Base-by-base conservation (phyloP, 2,888 invertebrate species). In the Tiphia femorata region DNA sequence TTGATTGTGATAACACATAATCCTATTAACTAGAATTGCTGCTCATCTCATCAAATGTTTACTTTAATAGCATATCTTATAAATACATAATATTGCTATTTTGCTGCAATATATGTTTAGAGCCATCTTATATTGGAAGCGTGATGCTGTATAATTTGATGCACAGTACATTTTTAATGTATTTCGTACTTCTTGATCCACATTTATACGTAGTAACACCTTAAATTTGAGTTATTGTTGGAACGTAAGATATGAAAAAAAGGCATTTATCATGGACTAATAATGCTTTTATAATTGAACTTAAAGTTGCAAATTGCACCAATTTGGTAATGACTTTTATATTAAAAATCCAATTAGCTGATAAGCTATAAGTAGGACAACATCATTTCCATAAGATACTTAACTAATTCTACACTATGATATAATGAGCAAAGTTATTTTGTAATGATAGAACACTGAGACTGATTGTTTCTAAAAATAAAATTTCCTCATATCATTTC, bases 11-110 rank as follows among this genome's bases (percentile, higher is more conserved):
- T n/a, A n/a, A n/a, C n/a, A n/a, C n/a, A n/a, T n/a, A n/a, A n/a
- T n/a, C n/a, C n/a, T n/a, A n/a, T n/a, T n/a, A n/a, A n/a, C n/a
- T n/a, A n/a, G n/a, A n/a, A n/a, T n/a, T n/a, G n/a, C n/a, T n/a
- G n/a, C n/a, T n/a, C n/a, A n/a, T n/a, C n/a, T n/a, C n/a, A n/a
- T n/a, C n/a, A n/a, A n/a, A n/a, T n/a, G n/a, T n/a, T n/a, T n/a
- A n/a, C n/a, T n/a, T n/a, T n/a, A n/a, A n/a, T n/a, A n/a, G 14
- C 30, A 2, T 44, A 37, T 38, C 23, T 42, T 44, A 55, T 4
- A 55, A 44, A 53, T 53, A 23, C 25, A 25, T 38, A 46, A 46
- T 46, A 52, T 52, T 46, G 44, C 40, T 49, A 42, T 43, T 27
- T 40, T 37, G 38, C 29, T 44, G 12, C 27, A 40, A 8, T 49